Evolutionary conservation across 2,113 vertebrate genomes (phyloP).

Genomic region (Natator depressus): DNA sequence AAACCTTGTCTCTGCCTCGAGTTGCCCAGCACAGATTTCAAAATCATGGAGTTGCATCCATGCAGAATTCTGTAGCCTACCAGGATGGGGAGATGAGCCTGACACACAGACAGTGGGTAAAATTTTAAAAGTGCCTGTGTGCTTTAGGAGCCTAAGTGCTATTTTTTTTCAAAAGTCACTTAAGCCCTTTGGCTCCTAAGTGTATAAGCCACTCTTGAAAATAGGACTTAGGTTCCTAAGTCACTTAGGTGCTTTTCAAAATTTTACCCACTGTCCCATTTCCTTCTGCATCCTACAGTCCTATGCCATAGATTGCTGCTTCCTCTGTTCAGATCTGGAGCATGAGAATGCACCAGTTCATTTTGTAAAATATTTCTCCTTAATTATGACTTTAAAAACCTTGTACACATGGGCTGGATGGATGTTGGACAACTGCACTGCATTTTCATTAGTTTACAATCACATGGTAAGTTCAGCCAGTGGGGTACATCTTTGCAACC

Average conservation of each 20-base stretch:
- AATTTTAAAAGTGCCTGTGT: background rate
- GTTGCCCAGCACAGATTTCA: background rate
- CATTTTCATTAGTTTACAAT: background rate
- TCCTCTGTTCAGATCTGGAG: background rate
- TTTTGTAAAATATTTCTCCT: background rate
- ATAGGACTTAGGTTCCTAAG: background rate
- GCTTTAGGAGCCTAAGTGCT: background rate
- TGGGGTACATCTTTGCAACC: background rate
- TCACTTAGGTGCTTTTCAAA: background rate
- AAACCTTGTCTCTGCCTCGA: background rate
- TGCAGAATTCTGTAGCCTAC: background rate
- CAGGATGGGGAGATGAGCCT: background rate
- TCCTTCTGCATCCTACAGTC: background rate
- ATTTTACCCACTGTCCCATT: rapidly evolving
- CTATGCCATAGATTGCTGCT: background rate
- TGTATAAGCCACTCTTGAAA: background rate
- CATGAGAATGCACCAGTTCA: background rate
- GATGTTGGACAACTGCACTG: rapidly evolving
- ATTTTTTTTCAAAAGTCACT: background rate
- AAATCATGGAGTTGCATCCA: background rate
- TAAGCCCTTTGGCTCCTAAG: background rate
- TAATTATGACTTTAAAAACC: background rate
- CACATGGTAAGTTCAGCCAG: background rate
- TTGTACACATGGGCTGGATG: background rate
- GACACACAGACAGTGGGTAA: background rate